These are phyloP conservation scores for Liasis olivaceus DNA, from an alignment of 2,797 vertebrate species.

Conservation along the genomic window DNA sequence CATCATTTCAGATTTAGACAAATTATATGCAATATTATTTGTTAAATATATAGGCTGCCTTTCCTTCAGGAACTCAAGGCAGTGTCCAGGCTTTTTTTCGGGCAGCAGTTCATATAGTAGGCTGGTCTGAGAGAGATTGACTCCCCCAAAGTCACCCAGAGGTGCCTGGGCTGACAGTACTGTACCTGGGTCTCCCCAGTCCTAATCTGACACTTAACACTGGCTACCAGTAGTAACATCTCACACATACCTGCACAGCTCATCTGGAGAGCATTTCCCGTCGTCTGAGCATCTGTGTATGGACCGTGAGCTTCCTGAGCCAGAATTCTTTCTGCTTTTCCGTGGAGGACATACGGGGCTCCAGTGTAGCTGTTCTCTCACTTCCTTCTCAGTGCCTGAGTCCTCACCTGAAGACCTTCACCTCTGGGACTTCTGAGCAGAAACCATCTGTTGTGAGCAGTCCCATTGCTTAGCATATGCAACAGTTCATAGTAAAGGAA, in stretches of 20 bases:
- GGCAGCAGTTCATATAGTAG: not conserved
- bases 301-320: not conserved
- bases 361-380: not conserved
- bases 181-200: not conserved
- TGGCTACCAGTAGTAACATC: not conserved
- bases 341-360: not conserved
- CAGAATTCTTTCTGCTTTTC: not conserved
- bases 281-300: not conserved
- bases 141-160: not conserved
- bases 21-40: not conserved
- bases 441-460: not conserved
- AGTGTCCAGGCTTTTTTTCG: not conserved
- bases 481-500: not conserved
- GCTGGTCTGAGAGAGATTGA: not conserved
- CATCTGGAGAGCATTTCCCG: not conserved
- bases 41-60: not conserved
- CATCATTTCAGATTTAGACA: not conserved
- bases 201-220: not conserved
- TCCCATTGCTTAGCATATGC: not conserved
- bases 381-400: not conserved
- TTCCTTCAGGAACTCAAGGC: not conserved
- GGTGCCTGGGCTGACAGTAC: not conserved
- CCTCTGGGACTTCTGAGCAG: not conserved
- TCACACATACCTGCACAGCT: not conserved
- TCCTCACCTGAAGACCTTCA: not conserved